These are phyloP conservation scores for Myoxocephalus aenaeus DNA, from an alignment of 2,797 vertebrate species.

Conservation along the genomic window DNA sequence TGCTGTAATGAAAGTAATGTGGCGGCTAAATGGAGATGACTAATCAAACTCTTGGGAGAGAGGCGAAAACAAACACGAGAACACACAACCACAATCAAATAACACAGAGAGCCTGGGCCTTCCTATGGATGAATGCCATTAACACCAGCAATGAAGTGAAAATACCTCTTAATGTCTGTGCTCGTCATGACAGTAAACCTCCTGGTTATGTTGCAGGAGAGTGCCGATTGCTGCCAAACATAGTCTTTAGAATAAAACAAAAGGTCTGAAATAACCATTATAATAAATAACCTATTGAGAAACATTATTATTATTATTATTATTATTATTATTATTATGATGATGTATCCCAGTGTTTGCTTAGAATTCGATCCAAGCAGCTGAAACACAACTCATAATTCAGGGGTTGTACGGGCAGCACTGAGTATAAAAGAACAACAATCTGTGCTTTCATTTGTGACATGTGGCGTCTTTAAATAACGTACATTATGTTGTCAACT, in stretches of 20 bases:
- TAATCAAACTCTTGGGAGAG: constrained; percentile 71
- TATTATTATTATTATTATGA: constrained; percentile 1
- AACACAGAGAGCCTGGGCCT: constrained; percentile 12
- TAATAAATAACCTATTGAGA: neutral
- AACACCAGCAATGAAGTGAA: neutral
- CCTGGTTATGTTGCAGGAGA: constrained; percentile 2
- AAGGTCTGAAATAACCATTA: constrained; percentile 14
- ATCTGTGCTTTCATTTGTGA: constrained; percentile 38
- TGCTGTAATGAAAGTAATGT: constrained; percentile 67
- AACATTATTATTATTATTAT: constrained; percentile 3
- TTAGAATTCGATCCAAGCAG: constrained; percentile 7
- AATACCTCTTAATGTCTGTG: constrained; percentile 26
- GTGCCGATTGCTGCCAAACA: constrained; percentile 28
- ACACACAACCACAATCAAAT: constrained; percentile 32
- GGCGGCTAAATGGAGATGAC: constrained; percentile 56
- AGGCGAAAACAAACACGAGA: constrained; percentile 52
- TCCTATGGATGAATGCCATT: constrained; percentile 40
- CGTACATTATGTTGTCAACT: constrained; percentile 54
- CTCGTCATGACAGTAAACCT: constrained; percentile 14
- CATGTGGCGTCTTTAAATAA: constrained; percentile 54
- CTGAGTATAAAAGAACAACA: constrained; percentile 28
- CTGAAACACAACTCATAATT: constrained; percentile 28
- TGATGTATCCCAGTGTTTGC: neutral
- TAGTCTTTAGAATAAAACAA: neutral
- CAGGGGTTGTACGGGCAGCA: constrained; percentile 17